A percentile compares a stretch with the other conserved stretches of the same genome.
Conservation (phyloP, 2,888 invertebrate species). For the Ophion slaviceki region DNA sequence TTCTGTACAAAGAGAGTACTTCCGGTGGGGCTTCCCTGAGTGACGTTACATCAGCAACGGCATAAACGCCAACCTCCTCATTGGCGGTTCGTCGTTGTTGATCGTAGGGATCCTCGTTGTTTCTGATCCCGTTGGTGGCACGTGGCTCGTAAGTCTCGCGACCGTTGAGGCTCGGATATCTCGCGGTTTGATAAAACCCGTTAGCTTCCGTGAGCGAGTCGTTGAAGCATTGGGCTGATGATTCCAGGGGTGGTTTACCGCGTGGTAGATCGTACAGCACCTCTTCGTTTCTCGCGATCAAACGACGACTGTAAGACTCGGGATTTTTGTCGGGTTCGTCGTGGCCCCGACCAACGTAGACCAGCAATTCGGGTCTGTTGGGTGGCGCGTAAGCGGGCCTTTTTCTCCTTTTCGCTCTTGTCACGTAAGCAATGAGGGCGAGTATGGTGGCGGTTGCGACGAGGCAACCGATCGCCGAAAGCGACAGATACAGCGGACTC, state of each 20-base stretch:
- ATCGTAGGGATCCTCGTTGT: slow-evolving; percentile 35
- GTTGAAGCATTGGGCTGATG: slow-evolving; percentile 45
- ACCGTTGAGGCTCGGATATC: slow-evolving; percentile 65
- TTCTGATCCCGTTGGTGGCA: slow-evolving; percentile 2
- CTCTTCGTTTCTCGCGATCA: slow-evolving; percentile 79
- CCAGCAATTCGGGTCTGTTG: slow-evolving; percentile 80
- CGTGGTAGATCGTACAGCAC: slow-evolving; percentile 78
- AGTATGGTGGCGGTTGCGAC: slow-evolving; percentile 79
- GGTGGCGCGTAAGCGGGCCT: slow-evolving; percentile 78
- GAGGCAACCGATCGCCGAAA: slow-evolving; percentile 82
- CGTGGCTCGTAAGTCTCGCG: slow-evolving; percentile 39
- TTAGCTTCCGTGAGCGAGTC: slow-evolving; percentile 47
- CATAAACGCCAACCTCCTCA: slow-evolving; percentile 78
- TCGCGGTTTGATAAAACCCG: slow-evolving; percentile 80
- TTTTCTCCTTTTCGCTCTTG: slow-evolving; percentile 78
- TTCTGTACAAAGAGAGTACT: slow-evolving; percentile 78
- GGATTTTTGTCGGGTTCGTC: slow-evolving; percentile 77
- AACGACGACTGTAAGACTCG: slow-evolving; percentile 78
- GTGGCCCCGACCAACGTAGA: slow-evolving; percentile 80
- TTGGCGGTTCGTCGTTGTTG: slow-evolving; percentile 41
- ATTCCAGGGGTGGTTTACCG: slow-evolving; percentile 48
- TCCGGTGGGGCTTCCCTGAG: slow-evolving; percentile 78
- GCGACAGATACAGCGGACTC: slow-evolving; percentile 79
- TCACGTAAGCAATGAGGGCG: slow-evolving; percentile 79
- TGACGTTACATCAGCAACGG: slow-evolving; percentile 80